Evolutionary conservation across 92 coral and sea anemone genomes (phyloP).

Genomic region (Desmophyllum pertusum): DNA sequence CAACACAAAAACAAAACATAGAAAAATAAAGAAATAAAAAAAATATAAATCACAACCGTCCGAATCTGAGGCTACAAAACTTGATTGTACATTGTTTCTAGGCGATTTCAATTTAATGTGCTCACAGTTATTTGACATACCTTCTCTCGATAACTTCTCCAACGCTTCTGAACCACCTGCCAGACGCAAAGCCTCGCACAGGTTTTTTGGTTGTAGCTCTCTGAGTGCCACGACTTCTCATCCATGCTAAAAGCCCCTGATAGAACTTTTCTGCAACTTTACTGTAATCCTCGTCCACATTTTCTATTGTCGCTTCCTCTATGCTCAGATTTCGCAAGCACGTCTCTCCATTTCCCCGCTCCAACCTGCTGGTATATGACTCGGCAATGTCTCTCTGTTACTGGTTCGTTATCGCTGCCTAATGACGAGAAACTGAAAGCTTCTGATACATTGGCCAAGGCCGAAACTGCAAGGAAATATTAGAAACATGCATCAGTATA

Average conservation of each 20-base stretch:
- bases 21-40: too few species aligned
- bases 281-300: slow-evolving; percentile 44
- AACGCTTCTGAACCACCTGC: slow-evolving; percentile 52
- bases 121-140: neutral
- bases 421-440: neutral
- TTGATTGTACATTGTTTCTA: too few species aligned
- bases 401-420: slow-evolving; percentile 6
- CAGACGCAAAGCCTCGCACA: slow-evolving; percentile 36
- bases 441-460: neutral
- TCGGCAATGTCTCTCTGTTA: neutral
- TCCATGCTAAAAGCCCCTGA: slow-evolving; percentile 62
- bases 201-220: slow-evolving; percentile 47
- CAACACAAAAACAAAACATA: too few species aligned
- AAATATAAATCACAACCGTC: too few species aligned
- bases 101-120: too few species aligned
- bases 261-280: slow-evolving; percentile 51
- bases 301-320: slow-evolving; percentile 32
- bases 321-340: slow-evolving; percentile 57
- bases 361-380: slow-evolving; percentile 32
- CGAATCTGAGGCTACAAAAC: too few species aligned
- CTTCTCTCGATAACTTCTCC: neutral
- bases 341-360: slow-evolving; percentile 49
- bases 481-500: too few species aligned
- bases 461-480: neutral
- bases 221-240: neutral